Percentiles rank a stretch among this genome's conserved stretches.
Evolutionary conservation across 2,888 invertebrate genomes (phyloP).

Genomic region (Latrodectus elegans): DNA sequence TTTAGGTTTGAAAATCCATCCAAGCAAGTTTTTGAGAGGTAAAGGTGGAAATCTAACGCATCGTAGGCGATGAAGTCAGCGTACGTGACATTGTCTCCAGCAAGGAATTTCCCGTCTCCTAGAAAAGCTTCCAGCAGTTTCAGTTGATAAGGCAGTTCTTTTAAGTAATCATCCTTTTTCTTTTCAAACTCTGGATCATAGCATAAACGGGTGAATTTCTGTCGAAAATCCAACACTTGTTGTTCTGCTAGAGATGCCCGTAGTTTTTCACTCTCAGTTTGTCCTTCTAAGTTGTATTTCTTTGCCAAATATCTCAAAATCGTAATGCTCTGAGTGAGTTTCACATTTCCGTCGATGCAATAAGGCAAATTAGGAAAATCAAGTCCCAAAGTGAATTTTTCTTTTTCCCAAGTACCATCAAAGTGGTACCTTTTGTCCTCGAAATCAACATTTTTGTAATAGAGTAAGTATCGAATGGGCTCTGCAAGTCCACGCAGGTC

Average conservation of each 20-base stretch:
- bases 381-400: constrained; percentile 72
- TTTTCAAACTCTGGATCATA: constrained; percentile 73
- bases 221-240: constrained; percentile 75
- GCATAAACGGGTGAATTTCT: constrained; percentile 74
- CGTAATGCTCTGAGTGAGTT: constrained; percentile 74
- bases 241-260: constrained; percentile 68
- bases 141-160: constrained; percentile 52
- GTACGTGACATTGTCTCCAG: constrained; percentile 68
- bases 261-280: constrained; percentile 34
- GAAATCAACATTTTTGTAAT: constrained; percentile 75
- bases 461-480: constrained; percentile 74
- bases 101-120: constrained; percentile 60
- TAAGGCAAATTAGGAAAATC: constrained; percentile 75
- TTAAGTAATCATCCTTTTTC: constrained; percentile 21
- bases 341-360: constrained; percentile 75
- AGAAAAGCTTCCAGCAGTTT: constrained; percentile 54
- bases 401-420: constrained; percentile 71
- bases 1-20: constrained; percentile 50
- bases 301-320: constrained; percentile 70
- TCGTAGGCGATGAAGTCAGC: constrained; percentile 71
- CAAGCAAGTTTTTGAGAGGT: constrained; percentile 38
- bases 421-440: constrained; percentile 75
- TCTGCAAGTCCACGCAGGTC: constrained; percentile 69
- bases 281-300: constrained; percentile 61
- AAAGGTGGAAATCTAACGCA: constrained; percentile 47